Conservation (phyloP, 2,888 invertebrate genomes). For the Meteorus cinctellus region DNA sequence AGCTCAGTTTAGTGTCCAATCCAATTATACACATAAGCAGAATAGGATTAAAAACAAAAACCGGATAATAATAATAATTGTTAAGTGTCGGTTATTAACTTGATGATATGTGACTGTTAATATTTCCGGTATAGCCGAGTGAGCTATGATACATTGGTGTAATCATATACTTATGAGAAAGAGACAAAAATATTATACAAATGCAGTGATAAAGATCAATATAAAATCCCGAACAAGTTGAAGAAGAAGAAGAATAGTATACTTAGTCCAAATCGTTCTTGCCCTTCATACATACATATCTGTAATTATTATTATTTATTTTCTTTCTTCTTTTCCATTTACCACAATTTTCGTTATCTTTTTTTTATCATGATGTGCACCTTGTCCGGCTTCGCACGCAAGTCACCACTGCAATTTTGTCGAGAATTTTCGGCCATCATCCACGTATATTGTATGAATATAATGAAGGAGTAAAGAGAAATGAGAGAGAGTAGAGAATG, state of each 20-base stretch:
- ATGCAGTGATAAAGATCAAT: neutral
- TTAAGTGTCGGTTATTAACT: neutral
- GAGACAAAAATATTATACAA: neutral
- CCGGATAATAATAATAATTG: neutral
- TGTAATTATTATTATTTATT: neutral
- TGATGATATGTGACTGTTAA: no score
- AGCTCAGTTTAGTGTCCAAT: neutral
- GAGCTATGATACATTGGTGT: no score
- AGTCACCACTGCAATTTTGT: slow-evolving; percentile 26
- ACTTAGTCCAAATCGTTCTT: neutral
- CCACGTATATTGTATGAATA: neutral
- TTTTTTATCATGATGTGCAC: slow-evolving; percentile 13
- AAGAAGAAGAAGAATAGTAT: neutral
- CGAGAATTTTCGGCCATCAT: slow-evolving; percentile 5
- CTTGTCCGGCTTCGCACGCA: slow-evolving; percentile 29
- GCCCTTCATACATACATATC: neutral
- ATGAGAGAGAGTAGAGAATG: neutral
- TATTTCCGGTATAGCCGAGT: no score
- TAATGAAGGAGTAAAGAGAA: neutral
- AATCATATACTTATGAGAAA: neutral
- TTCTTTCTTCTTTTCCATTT: neutral
- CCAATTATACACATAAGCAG: neutral
- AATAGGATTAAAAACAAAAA: neutral
- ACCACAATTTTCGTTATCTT: neutral
- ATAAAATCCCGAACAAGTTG: neutral